These are phyloP conservation scores for Neria commutata DNA, from an alignment of 2,888 invertebrate species.

Conservation along the genomic window DNA sequence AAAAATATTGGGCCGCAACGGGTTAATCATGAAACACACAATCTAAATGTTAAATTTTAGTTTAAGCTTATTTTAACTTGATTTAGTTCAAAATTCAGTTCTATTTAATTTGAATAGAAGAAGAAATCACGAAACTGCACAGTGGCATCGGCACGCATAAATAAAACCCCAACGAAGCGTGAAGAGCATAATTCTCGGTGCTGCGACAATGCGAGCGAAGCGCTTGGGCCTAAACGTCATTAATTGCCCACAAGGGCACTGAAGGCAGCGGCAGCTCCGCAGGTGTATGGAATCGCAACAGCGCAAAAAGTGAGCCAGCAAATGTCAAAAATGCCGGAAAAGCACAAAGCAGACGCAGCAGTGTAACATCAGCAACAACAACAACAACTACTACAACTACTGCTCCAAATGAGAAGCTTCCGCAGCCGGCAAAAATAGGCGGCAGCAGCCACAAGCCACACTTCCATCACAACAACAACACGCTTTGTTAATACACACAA, in stretches of 20 bases:
- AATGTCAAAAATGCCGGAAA: constrained; percentile 11
- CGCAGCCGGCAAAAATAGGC: constrained; percentile 5
- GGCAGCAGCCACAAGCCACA: neutral
- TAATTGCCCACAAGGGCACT: constrained; percentile 49
- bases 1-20: too few species aligned
- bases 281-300: constrained; percentile 25
- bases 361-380: neutral
- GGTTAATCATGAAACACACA: too few species aligned
- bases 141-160: neutral
- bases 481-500: neutral
- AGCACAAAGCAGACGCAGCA: constrained; percentile 12
- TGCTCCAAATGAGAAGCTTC: neutral
- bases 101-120: too few species aligned
- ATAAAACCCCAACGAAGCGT: neutral
- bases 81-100: too few species aligned
- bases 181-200: constrained; percentile 17
- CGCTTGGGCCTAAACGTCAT: constrained; percentile 29
- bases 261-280: constrained; percentile 17
- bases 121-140: too few species aligned
- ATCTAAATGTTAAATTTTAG: too few species aligned
- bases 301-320: constrained; percentile 38
- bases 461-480: neutral
- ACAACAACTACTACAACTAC: too few species aligned
- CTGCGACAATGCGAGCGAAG: constrained; percentile 40
- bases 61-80: too few species aligned